Base-by-base conservation (phyloP, 2,797 vertebrate genomes). In the Momotus momota region DNA sequence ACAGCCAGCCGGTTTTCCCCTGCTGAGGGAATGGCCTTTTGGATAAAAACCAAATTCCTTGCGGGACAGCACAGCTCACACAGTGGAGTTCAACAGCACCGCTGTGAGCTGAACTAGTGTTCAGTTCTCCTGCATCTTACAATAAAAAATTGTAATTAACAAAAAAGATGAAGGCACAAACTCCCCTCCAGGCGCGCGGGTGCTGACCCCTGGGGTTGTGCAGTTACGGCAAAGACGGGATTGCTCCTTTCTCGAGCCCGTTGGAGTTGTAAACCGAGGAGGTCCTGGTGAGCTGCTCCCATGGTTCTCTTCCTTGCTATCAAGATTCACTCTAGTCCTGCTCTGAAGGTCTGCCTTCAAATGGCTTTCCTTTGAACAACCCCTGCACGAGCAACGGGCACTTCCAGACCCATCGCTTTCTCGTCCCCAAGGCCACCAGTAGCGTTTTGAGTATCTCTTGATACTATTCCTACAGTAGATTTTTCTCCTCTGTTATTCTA, bases 361-460 rank as follows among this genome's bases (percentile, higher is more conserved):
- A 52, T 49, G 19, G 18, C 16, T 43, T 26, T 49, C 40, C 33
- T 23, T 33, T 72, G 18, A 54, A 64, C 45, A 71, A 78, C 46
- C 27, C 40, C 40, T 71, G 5, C 0, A 2, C 17, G 23, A 83
- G 23, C 58, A 46, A 54, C 58, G 17, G 51, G 12, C 35, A 49
- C 10, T 65, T 72, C 17, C 4, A 64, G 73, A 45, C 26, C 29
- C 31, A 25, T 40, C 29, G 29, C 18, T 35, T 65, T 17, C 26
- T 55, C 40, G 41, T 67, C 45, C 46, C n/a, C 46, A 60, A 60
- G 18, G 25, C 45, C 31, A 21, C 11, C 49, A 11, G 35, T 51
- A 21, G 14, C 57, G n/a, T 71, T 41, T 20, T 17, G 16, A 58
- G 60, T 35, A 51, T 38, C 35, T 51, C 1, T 0, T 0, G 2